A percentile compares a stretch with the other conserved stretches of the same genome.
Evolutionary conservation across 1,140 invertebrate genomes (phyloP).

Genomic region (Drosophila willistoni): DNA sequence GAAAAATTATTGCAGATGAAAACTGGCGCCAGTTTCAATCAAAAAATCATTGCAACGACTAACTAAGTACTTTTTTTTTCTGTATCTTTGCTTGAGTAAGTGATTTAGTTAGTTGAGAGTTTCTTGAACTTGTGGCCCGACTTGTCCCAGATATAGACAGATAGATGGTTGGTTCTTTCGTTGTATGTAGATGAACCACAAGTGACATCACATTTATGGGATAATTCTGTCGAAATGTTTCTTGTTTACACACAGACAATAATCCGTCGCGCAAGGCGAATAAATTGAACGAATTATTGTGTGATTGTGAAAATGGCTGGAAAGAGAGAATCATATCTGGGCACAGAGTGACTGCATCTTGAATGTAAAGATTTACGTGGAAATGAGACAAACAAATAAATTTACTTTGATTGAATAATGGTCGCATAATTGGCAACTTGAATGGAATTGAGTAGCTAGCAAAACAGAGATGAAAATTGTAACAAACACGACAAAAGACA

Average conservation of each 20-base stretch:
- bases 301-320: slow-evolving; percentile 23
- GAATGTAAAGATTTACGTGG: slow-evolving; percentile 62
- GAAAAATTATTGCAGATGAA: too few species aligned
- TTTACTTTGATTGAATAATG: slow-evolving; percentile 83
- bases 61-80: not conserved
- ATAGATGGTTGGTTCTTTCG: slow-evolving; percentile 46
- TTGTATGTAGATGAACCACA: slow-evolving; percentile 55
- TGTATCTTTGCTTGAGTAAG: not conserved
- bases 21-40: slow-evolving; percentile 62
- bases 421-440: slow-evolving; percentile 82
- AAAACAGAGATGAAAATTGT: slow-evolving; percentile 72
- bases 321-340: slow-evolving; percentile 8
- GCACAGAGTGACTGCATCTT: slow-evolving; percentile 20
- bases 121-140: slow-evolving; percentile 64
- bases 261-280: slow-evolving; percentile 74
- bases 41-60: slow-evolving; percentile 39
- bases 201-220: slow-evolving; percentile 70
- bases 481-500: slow-evolving; percentile 33
- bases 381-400: slow-evolving; percentile 83
- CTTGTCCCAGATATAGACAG: not conserved
- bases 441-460: slow-evolving; percentile 83
- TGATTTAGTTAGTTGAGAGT: slow-evolving; percentile 41
- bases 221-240: slow-evolving; percentile 71
- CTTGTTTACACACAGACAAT: slow-evolving; percentile 69
- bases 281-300: slow-evolving; percentile 68